Percentiles rank a stretch among this genome's conserved stretches.
phyloP scores from a whole-genome alignment of 2,888 invertebrate species.

The Leptarthrus brevirostris region DNA sequence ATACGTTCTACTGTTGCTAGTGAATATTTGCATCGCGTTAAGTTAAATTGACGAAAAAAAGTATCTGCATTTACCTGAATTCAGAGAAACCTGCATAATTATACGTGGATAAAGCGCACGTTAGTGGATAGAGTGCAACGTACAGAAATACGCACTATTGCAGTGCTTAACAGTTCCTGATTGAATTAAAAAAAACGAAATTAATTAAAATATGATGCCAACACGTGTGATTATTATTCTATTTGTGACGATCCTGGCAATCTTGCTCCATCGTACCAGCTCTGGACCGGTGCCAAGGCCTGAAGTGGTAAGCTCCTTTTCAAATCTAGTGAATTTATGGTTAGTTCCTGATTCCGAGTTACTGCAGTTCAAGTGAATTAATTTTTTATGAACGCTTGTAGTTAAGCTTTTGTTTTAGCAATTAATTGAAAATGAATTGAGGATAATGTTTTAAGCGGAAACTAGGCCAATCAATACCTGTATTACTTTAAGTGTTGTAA shows the following conservation, averaged over 20 bases:
- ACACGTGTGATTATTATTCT: conserved; percentile 56
- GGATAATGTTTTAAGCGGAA: background rate
- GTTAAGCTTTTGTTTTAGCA: background rate
- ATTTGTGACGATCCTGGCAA: conserved; percentile 53
- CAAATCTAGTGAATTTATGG: background rate
- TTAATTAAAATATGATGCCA: background rate
- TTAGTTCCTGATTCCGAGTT: background rate
- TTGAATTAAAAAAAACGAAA: background rate
- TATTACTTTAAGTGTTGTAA: no score
- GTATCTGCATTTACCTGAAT: no score
- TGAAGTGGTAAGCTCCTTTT: conserved; percentile 61
- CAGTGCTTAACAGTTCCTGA: background rate
- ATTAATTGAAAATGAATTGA: no score
- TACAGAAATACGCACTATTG: background rate
- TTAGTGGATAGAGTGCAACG: background rate
- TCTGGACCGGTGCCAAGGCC: conserved; percentile 65
- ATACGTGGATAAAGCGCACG: no score
- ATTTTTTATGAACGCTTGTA: background rate
- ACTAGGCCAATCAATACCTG: conserved; percentile 39
- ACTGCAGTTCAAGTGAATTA: background rate
- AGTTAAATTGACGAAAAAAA: no score
- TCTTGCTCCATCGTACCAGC: conserved; percentile 57
- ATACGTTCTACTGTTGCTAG: background rate
- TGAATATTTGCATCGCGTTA: background rate
- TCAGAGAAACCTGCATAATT: no score